Conservation (phyloP, 2,888 invertebrate genomes). For the Thecocarcelia acutangulata region DNA sequence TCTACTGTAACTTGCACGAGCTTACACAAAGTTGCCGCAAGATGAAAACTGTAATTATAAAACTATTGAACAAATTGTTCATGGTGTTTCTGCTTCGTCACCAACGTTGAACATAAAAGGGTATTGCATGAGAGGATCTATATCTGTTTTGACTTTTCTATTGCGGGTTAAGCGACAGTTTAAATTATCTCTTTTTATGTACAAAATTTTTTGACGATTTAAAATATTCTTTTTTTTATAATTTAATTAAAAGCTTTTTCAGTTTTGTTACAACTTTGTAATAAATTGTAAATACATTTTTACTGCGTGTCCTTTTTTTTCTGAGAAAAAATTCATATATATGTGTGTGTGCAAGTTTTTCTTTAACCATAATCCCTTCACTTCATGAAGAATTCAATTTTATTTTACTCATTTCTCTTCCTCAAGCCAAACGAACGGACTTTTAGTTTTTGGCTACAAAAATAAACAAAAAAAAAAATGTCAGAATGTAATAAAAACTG, state of each 20-base stretch:
- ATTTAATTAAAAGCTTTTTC: background rate
- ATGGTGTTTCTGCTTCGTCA: no score
- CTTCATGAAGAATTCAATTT: background rate
- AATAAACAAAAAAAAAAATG: background rate
- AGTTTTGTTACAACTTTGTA: slow-evolving; percentile 13
- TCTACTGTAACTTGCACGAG: no score
- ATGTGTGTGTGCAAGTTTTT: background rate
- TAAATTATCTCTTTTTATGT: no score
- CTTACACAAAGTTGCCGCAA: no score
- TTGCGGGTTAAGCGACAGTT: no score
- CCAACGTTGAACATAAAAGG: no score
- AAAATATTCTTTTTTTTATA: no score
- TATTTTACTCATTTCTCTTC: slow-evolving; percentile 4
- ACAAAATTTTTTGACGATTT: no score
- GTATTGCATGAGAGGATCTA: no score
- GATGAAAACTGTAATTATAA: no score
- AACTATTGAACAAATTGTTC: no score
- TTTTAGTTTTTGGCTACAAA: slow-evolving; percentile 2
- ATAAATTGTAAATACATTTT: slow-evolving; percentile 17
- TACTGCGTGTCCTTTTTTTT: background rate
- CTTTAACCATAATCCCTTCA: slow-evolving; percentile 19
- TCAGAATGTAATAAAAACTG: slow-evolving; percentile 7
- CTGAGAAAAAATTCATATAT: background rate
- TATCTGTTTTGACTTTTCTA: no score
- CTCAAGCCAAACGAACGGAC: slow-evolving; percentile 26